A percentile compares a stretch with the other conserved stretches of the same genome.
These are phyloP conservation scores for Vanessa atalanta DNA, from an alignment of 1,140 invertebrate species.

Conservation along the genomic window DNA sequence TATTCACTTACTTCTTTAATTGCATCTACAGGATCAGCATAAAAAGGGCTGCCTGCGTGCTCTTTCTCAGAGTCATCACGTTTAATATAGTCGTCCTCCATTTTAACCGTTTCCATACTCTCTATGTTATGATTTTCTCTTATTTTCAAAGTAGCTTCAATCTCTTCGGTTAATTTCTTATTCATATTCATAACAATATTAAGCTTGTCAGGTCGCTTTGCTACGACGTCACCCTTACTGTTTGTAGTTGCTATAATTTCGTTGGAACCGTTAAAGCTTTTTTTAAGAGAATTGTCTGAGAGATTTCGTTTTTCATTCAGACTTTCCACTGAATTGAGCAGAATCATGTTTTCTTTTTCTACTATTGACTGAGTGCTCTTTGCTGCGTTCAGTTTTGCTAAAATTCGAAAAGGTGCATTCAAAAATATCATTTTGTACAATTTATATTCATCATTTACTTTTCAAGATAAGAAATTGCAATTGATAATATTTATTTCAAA, in stretches of 20 bases:
- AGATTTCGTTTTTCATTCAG: conserved; percentile 69
- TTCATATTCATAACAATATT: conserved; percentile 77
- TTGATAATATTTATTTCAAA: not conserved
- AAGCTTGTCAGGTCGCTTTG: conserved; percentile 78
- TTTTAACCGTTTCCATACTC: conserved; percentile 76
- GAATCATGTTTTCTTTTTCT: conserved; percentile 72
- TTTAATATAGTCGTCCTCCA: conserved; percentile 61
- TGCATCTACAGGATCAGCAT: conserved; percentile 95
- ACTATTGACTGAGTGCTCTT: conserved; percentile 74
- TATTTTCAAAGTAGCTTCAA: conserved; percentile 68
- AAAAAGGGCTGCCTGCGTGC: conserved; percentile 92
- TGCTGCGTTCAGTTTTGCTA: conserved; percentile 70
- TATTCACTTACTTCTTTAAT: conserved; percentile 80
- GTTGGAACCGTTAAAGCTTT: conserved; percentile 68
- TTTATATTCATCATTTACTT: not conserved
- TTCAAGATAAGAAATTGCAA: not conserved
- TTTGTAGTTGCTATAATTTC: conserved; percentile 80
- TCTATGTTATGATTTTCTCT: conserved; percentile 69
- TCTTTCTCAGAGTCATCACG: conserved; percentile 74
- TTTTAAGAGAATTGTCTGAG: conserved; percentile 68
- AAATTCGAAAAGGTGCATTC: conserved; percentile 36
- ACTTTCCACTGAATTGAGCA: conserved; percentile 70
- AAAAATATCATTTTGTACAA: not conserved
- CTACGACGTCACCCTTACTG: conserved; percentile 75
- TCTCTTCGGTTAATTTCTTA: conserved; percentile 75